Percentiles rank a stretch among this genome's conserved stretches.
Conservation (phyloP, 2,888 invertebrate species). For the Chrysina gloriosa region DNA sequence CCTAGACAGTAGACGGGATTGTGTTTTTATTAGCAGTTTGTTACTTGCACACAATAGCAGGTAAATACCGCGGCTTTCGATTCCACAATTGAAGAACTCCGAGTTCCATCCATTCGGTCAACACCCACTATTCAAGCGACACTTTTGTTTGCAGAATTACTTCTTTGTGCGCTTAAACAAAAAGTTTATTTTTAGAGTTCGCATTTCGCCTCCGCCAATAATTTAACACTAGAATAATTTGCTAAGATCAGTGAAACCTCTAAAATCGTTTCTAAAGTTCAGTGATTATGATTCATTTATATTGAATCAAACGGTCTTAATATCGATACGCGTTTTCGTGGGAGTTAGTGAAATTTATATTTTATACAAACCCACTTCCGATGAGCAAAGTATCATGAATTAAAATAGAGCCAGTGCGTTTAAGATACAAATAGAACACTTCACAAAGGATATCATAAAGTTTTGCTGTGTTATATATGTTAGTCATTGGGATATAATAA, state of each 20-base stretch:
- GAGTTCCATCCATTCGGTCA: conserved; percentile 44
- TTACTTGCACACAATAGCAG: conserved; percentile 34
- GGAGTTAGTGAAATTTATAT: neutral
- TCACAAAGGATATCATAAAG: neutral
- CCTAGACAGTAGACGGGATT: conserved; percentile 20
- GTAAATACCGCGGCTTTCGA: conserved; percentile 29
- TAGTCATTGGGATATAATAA: too few relatives aligned
- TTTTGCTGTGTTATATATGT: too few relatives aligned
- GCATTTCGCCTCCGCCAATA: conserved; percentile 21
- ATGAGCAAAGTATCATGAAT: too few relatives aligned
- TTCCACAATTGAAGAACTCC: conserved; percentile 34
- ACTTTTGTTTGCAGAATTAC: conserved; percentile 42
- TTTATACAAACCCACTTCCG: neutral
- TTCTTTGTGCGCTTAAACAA: conserved; percentile 36
- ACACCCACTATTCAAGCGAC: conserved; percentile 42
- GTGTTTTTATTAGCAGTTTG: conserved; percentile 27
- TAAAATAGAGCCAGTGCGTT: too few relatives aligned
- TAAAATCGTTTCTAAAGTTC: conserved; percentile 15
- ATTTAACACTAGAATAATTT: conserved; percentile 26
- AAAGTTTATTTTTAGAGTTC: conserved; percentile 36
- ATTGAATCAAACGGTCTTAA: neutral
- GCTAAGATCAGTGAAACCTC: conserved; percentile 10
- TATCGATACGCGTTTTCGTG: neutral
- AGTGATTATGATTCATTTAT: neutral
- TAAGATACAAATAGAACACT: neutral